Conservation (phyloP, 1,140 invertebrate species). For the Whitmania pigra region DNA sequence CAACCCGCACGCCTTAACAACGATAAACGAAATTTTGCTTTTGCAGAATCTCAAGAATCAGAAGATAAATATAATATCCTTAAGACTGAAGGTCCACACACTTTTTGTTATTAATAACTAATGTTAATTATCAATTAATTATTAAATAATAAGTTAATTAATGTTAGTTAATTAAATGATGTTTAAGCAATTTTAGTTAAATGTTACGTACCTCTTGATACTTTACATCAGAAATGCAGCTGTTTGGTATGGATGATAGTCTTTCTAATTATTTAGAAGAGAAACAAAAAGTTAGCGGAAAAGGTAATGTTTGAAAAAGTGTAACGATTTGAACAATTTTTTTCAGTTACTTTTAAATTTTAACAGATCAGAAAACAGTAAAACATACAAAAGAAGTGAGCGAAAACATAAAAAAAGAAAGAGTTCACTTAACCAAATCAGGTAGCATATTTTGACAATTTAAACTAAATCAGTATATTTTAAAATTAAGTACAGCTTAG, state of each 20-base stretch:
- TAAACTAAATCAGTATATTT: not conserved
- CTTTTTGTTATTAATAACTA: too few relatives aligned
- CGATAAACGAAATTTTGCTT: too few relatives aligned
- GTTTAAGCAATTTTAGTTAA: not conserved
- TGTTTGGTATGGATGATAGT: slow-evolving; percentile 8
- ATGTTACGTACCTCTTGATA: not conserved
- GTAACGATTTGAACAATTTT: not conserved
- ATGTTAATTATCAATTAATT: too few relatives aligned
- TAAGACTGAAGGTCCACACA: too few relatives aligned
- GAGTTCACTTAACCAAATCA: not conserved
- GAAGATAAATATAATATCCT: too few relatives aligned
- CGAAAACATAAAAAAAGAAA: not conserved
- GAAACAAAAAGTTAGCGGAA: not conserved
- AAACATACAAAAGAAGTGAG: not conserved
- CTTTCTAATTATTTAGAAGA: slow-evolving; percentile 1
- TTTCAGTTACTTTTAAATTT: not conserved
- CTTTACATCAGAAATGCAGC: not conserved
- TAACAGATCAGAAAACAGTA: too few relatives aligned
- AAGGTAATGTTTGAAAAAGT: not conserved
- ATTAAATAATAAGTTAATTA: not conserved
- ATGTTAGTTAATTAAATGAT: not conserved
- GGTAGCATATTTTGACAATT: not conserved
- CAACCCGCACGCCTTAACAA: too few relatives aligned
- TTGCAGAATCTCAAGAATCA: too few relatives aligned
- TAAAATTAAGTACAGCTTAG: too few relatives aligned